Percentiles rank a stretch among this genome's conserved stretches.
These are phyloP conservation scores for Agriopis marginaria DNA, from an alignment of 2,888 invertebrate genomes.

Conservation along the genomic window DNA sequence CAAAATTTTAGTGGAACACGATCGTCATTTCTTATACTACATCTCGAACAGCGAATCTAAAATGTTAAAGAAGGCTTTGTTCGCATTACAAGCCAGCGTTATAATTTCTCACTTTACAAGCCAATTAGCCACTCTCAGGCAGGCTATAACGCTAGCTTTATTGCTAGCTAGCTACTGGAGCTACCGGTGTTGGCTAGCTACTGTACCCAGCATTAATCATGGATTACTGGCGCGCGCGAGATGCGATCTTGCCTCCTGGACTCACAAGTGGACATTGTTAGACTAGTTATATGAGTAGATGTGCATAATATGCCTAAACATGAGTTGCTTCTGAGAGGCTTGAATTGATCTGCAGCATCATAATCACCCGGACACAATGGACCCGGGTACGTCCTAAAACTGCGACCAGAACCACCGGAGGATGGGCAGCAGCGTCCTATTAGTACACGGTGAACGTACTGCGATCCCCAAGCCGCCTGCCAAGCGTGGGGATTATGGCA, in stretches of 20 bases:
- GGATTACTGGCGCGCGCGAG: conserved; percentile 69
- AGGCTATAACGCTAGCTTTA: conserved; percentile 35
- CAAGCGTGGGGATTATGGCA: too few species aligned
- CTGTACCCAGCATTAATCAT: conserved; percentile 67
- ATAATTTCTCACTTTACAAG: conserved; percentile 43
- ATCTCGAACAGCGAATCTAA: neutral
- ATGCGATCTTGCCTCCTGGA: conserved; percentile 70
- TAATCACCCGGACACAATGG: too few species aligned
- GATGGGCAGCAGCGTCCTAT: too few species aligned
- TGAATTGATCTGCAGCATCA: too few species aligned
- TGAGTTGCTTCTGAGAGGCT: conserved; percentile 8
- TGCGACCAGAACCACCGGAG: too few species aligned
- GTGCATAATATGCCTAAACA: conserved; percentile 6
- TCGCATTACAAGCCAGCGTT: neutral
- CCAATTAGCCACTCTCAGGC: conserved; percentile 50
- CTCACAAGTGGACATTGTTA: conserved; percentile 64
- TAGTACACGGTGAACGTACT: too few species aligned
- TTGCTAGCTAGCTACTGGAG: conserved; percentile 41
- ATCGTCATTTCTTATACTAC: neutral
- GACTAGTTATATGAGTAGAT: conserved; percentile 46
- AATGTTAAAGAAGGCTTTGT: conserved; percentile 5
- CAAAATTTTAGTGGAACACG: neutral
- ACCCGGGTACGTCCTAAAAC: too few species aligned
- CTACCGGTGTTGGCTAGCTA: conserved; percentile 30
- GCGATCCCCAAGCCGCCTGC: too few species aligned